Conservation (phyloP, 2,888 invertebrate genomes). For the Oscheius sp. region DNA sequence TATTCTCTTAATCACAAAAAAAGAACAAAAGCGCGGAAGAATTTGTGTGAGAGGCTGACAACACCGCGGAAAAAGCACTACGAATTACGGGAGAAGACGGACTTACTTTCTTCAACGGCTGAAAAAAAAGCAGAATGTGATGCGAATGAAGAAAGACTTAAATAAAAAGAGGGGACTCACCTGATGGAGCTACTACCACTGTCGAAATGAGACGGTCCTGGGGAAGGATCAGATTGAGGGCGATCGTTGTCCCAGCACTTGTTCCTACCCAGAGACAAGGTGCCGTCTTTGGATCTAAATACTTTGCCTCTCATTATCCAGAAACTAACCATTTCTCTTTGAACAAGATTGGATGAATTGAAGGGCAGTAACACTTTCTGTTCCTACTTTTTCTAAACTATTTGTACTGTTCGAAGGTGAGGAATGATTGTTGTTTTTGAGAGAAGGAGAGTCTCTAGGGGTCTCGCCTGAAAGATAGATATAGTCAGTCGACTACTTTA, state of each 20-base stretch:
- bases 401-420: conserved; percentile 47
- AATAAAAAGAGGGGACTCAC: conserved; percentile 42
- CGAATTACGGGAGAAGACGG: conserved; percentile 29
- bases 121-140: conserved; percentile 30
- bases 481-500: not conserved
- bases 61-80: conserved; percentile 28
- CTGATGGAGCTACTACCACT: conserved; percentile 66
- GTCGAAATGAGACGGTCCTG: conserved; percentile 75
- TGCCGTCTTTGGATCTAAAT: conserved; percentile 74
- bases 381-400: conserved; percentile 38
- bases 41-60: not conserved
- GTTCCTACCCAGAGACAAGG: conserved; percentile 98
- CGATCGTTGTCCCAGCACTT: conserved; percentile 92
- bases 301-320: not conserved
- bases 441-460: conserved; percentile 38
- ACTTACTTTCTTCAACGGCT: conserved; percentile 49
- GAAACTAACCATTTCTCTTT: conserved; percentile 56
- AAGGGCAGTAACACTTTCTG: conserved; percentile 62
- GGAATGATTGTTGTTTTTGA: conserved; percentile 5
- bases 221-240: conserved; percentile 82
- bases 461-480: conserved; percentile 42
- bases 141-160: conserved; percentile 13
- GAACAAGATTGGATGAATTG: conserved; percentile 61
- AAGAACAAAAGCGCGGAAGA: conserved; percentile 26
- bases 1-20: conserved; percentile 3